Evolutionary conservation across 2,797 vertebrate genomes (phyloP).

Genomic region (Leptatherina wallacei): DNA sequence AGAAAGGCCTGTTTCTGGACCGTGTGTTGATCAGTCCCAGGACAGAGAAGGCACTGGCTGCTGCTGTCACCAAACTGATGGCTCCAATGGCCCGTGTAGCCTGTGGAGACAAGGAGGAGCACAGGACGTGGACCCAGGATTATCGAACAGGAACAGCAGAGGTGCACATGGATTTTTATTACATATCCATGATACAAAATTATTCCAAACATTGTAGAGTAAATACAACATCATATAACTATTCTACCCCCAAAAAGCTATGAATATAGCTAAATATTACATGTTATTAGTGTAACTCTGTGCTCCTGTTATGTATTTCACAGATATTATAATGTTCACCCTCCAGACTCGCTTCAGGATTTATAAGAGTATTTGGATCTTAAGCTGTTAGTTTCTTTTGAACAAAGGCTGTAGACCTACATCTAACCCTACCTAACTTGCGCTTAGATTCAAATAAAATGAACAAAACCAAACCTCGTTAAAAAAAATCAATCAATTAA

Average conservation of each 20-base stretch:
- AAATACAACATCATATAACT: neutral
- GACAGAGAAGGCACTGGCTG: constrained; percentile 86
- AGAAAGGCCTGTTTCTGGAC: constrained; percentile 85
- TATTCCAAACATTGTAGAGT: neutral
- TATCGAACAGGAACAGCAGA: neutral
- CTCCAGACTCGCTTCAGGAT: neutral
- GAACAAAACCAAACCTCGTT: neutral
- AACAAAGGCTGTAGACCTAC: neutral
- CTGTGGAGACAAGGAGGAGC: constrained; percentile 64
- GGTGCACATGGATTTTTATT: neutral
- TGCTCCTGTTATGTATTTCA: neutral
- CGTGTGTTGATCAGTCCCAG: constrained; percentile 85
- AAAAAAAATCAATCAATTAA: neutral
- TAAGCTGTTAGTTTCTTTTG: neutral
- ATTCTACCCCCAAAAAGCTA: neutral
- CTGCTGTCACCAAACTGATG: constrained; percentile 85
- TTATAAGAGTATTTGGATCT: neutral
- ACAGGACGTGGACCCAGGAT: constrained; percentile 28
- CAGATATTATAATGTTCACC: neutral
- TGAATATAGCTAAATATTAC: neutral
- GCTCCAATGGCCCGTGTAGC: constrained; percentile 84
- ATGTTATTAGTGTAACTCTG: neutral
- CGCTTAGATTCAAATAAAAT: neutral
- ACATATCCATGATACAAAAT: neutral
- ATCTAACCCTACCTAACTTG: neutral